These are phyloP conservation scores for Acanthosepion lycidas DNA, from an alignment of 2,888 invertebrate genomes.

Conservation along the genomic window DNA sequence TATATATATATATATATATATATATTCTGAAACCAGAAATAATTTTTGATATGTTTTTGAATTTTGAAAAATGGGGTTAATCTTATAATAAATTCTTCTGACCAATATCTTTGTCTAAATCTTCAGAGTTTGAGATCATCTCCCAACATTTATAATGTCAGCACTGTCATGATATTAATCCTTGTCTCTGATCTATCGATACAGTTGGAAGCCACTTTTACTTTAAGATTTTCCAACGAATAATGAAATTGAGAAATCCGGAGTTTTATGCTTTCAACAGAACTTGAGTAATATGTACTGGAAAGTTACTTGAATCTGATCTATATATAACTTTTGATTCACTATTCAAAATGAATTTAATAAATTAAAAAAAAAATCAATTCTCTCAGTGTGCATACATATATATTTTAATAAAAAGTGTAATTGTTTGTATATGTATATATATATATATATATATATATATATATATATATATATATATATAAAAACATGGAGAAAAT, in stretches of 20 bases:
- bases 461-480: no score
- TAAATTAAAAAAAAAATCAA: neutral
- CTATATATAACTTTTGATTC: neutral
- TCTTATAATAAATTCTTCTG: neutral
- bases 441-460: no score
- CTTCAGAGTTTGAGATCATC: neutral
- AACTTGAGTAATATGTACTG: conserved; percentile 2
- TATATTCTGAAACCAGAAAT: neutral
- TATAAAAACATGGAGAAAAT: no score
- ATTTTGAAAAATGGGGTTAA: neutral
- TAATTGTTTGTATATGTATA: no score
- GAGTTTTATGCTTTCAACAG: neutral
- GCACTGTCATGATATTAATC: conserved; percentile 2
- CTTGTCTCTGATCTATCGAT: neutral
- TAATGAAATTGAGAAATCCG: neutral
- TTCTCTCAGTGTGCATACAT: neutral
- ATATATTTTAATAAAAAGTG: neutral
- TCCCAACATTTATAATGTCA: neutral
- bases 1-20: neutral
- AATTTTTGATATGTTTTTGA: neutral
- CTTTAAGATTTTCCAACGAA: neutral
- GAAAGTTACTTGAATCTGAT: neutral
- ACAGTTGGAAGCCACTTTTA: neutral
- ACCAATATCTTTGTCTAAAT: neutral
- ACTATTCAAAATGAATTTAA: neutral